Evolutionary conservation across 1,140 invertebrate species (phyloP), one percentile per base, ranked within the genome.

Genomic region (Nebria ingens): DNA sequence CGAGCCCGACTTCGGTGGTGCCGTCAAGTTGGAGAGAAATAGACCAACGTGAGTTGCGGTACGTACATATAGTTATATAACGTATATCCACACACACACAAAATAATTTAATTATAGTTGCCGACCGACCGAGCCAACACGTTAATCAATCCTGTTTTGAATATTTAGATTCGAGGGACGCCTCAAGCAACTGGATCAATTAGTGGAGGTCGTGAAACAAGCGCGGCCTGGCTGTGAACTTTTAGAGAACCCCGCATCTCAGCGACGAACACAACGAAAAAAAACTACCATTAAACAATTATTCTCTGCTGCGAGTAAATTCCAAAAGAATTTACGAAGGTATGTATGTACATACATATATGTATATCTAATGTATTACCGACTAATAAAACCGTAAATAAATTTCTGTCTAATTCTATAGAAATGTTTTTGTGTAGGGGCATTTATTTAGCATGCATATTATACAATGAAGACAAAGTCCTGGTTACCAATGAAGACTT

Each of bases 401-500:
- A 12, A 13, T 34, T 52, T 34, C 51, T 21, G 40, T 61, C 58
- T 52, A 61, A 34, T 67, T 55, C 22, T 62, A 76, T n/a, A n/a
- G n/a, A n/a, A n/a, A n/a, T n/a, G n/a, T n/a, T n/a, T n/a, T n/a
- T n/a, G n/a, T 77, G 19, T 74, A 90, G 94, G 52, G 95, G 95
- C 13, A 86, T 95, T 0, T 97, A 93, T 68, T 76, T 98, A 21
- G 88, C 91, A 0, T 93, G 91, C 67, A 78, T 98, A 19, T 74
- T 98, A 0, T 96, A 94, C 73, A 86, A 91, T 69, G 93, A 97
- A 64, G 93, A 97, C 69, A 93, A 91, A 68, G 85, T 98, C 21
- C 74, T 98, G 53, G 89, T 97, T 9, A 98, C 94, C 2, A 93
- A 91, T 65, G 95, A 98, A 74, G 95, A 98, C 61, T 93, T 93